These are phyloP conservation scores for Drosophila sechellia DNA, from an alignment of 1,140 invertebrate species.

Conservation along the genomic window DNA sequence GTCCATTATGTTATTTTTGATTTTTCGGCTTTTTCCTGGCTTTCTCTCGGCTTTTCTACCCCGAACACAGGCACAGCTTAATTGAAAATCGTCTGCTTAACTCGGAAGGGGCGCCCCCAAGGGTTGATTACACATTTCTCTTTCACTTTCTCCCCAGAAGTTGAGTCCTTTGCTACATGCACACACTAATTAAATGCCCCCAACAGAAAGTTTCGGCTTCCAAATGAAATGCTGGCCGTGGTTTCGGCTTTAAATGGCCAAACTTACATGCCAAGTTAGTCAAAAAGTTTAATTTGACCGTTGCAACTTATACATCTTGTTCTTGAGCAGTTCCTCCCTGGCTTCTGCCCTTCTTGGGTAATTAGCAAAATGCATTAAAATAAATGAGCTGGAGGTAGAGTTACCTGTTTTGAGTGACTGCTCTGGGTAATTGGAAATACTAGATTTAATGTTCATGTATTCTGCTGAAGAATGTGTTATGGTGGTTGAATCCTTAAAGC, in stretches of 20 bases:
- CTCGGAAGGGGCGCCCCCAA: conserved; percentile 18
- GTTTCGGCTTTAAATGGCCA: conserved; percentile 65
- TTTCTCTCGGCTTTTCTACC: conserved; percentile 8
- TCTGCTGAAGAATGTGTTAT: neutral
- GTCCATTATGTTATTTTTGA: conserved; percentile 74
- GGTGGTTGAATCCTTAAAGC: neutral
- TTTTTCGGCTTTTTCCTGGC: conserved; percentile 53
- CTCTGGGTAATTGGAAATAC: conserved; percentile 1
- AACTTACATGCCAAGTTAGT: conserved; percentile 71
- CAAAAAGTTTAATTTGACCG: conserved; percentile 68
- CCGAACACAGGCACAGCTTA: conserved; percentile 33
- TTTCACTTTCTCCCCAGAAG: conserved; percentile 28
- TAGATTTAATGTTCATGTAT: conserved; percentile 12
- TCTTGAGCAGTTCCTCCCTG: conserved; percentile 14
- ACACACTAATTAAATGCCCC: conserved; percentile 64
- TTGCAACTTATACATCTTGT: conserved; percentile 27
- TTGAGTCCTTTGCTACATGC: conserved; percentile 10
- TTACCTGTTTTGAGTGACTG: conserved; percentile 38
- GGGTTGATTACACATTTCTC: conserved; percentile 57
- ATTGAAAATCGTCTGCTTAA: conserved; percentile 67
- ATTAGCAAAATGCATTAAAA: conserved; percentile 80
- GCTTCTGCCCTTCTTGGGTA: conserved; percentile 53
- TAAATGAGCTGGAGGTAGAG: conserved; percentile 58
- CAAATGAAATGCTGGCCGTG: conserved; percentile 66
- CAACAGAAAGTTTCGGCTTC: conserved; percentile 58